Conservation (phyloP, 2,797 vertebrate species). For the Lutjanus campechanus region DNA sequence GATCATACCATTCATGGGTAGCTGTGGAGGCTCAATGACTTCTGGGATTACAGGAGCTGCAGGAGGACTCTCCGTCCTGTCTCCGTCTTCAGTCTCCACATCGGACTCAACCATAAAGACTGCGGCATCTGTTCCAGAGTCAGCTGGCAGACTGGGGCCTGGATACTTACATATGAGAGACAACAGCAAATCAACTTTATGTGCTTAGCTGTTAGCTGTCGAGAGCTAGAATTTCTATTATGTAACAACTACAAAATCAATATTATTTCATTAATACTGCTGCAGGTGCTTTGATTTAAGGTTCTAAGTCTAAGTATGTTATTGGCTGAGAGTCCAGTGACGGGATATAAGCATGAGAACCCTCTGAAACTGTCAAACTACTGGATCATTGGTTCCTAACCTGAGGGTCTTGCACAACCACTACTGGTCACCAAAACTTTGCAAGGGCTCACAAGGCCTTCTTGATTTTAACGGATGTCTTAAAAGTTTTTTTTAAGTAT, state of each 20-base stretch:
- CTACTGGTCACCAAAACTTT: too few relatives aligned
- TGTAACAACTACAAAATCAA: background rate
- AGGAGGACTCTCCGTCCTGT: slow-evolving; percentile 28
- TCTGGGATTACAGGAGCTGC: slow-evolving; percentile 50
- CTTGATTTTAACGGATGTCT: too few relatives aligned
- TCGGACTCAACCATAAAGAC: slow-evolving; percentile 13
- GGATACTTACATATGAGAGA: slow-evolving; percentile 35
- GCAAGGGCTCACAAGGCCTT: too few relatives aligned
- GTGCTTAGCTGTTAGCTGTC: background rate
- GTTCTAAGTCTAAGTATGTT: background rate
- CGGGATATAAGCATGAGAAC: background rate
- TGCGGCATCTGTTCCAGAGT: slow-evolving; percentile 28
- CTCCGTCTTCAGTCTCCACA: slow-evolving; percentile 36
- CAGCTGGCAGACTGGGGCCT: slow-evolving; percentile 41
- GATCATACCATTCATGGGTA: slow-evolving; percentile 73
- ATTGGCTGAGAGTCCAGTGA: background rate
- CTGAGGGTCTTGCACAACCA: too few relatives aligned
- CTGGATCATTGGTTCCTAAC: too few relatives aligned
- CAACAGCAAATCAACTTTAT: slow-evolving; percentile 2
- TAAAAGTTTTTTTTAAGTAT: too few relatives aligned
- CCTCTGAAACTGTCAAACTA: background rate
- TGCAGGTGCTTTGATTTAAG: background rate
- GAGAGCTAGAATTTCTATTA: background rate
- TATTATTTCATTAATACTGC: background rate
- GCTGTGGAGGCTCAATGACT: slow-evolving; percentile 51